A percentile compares a stretch with the other conserved stretches of the same genome.
phyloP scores from a whole-genome alignment of 2,797 vertebrate genomes.

The Halcyon leucocephala region DNA sequence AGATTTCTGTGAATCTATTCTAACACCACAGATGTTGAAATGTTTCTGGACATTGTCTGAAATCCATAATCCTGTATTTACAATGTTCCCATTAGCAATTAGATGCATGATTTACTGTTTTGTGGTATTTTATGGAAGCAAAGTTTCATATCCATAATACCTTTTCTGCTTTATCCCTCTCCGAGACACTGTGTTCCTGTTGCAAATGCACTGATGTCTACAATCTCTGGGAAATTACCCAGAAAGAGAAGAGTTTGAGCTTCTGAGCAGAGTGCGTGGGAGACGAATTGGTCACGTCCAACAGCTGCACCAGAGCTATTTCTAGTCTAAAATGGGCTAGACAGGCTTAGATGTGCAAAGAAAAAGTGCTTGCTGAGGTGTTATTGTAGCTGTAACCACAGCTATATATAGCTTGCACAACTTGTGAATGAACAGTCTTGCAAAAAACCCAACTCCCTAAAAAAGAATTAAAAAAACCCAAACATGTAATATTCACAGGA shows the following conservation, averaged over 20 bases:
- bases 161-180: background rate
- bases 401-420: background rate
- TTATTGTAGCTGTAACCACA: background rate
- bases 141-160: background rate
- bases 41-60: background rate
- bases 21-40: background rate
- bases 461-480: background rate
- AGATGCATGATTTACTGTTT: background rate
- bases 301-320: constrained; percentile 49
- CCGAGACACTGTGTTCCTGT: background rate
- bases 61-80: background rate
- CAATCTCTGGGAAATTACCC: background rate
- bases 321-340: constrained; percentile 32
- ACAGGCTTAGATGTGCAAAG: background rate
- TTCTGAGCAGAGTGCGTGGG: background rate
- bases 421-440: constrained; percentile 19
- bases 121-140: background rate
- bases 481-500: background rate
- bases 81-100: background rate
- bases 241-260: background rate
- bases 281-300: constrained; percentile 10
- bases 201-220: background rate
- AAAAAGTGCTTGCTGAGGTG: constrained; percentile 16
- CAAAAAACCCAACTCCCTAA: background rate
- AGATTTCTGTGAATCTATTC: background rate